These are phyloP conservation scores for Dicyrtomina minuta DNA, from an alignment of 2,888 invertebrate species.

Conservation along the genomic window DNA sequence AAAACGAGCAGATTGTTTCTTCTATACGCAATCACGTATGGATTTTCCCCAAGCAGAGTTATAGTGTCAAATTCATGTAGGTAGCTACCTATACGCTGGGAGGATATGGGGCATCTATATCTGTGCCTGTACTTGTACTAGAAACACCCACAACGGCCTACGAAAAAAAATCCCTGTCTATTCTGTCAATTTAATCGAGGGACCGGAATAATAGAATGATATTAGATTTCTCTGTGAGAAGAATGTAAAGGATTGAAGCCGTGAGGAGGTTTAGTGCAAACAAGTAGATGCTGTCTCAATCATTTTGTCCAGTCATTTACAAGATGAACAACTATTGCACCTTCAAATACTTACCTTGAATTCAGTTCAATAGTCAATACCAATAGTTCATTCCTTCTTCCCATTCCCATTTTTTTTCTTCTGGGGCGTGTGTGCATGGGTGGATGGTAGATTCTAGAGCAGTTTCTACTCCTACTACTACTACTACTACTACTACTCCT, in stretches of 20 bases:
- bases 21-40: too few species aligned
- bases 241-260: neutral
- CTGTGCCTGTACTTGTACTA: neutral
- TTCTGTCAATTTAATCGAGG: conserved; percentile 15
- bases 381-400: conserved; percentile 8
- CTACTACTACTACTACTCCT: too few species aligned
- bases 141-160: neutral
- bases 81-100: too few species aligned
- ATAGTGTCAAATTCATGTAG: too few species aligned
- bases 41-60: too few species aligned
- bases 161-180: neutral
- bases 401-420: neutral
- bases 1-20: too few species aligned
- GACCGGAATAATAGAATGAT: conserved; percentile 14
- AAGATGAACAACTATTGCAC: conserved; percentile 7
- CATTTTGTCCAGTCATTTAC: conserved; percentile 27
- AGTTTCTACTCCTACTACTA: too few species aligned
- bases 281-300: conserved; percentile 15
- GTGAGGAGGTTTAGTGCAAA: conserved; percentile 7
- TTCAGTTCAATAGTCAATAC: neutral
- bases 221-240: conserved; percentile 16
- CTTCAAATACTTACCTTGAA: conserved; percentile 9
- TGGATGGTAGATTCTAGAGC: neutral
- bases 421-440: neutral
- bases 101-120: neutral